Evolutionary conservation across 1,140 invertebrate species (phyloP).

Genomic region (Nephila pilipes): DNA sequence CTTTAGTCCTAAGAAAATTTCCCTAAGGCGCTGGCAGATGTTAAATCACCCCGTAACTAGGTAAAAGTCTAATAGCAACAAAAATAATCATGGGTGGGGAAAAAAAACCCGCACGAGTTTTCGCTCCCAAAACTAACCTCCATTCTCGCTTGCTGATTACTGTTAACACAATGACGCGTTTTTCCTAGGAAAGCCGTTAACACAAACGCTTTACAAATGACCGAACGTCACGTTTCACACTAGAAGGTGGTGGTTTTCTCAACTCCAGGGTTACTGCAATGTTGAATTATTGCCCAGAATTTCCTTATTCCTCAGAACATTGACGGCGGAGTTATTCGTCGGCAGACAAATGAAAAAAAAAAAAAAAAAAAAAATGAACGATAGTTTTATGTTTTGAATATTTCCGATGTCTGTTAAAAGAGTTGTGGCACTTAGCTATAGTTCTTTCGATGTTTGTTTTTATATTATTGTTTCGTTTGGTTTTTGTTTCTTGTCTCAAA

Average conservation of each 20-base stretch:
- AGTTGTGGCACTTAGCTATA: no score
- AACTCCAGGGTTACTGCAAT: conserved; percentile 25
- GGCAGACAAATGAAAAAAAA: background rate
- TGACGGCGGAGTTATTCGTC: no score
- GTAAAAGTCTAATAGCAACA: conserved; percentile 1
- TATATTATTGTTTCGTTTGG: no score
- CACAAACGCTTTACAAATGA: conserved; percentile 54
- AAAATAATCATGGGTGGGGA: background rate
- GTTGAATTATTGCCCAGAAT: conserved; percentile 18
- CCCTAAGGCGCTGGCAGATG: conserved; percentile 9
- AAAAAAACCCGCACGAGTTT: conserved; percentile 5
- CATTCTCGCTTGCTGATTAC: conserved; percentile 54
- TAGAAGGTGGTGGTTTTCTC: background rate
- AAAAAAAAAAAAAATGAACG: background rate
- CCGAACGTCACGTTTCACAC: conserved; percentile 52
- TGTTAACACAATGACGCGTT: conserved; percentile 43
- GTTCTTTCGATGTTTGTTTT: no score
- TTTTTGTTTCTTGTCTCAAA: no score
- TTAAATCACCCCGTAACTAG: conserved; percentile 29
- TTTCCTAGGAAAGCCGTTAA: conserved; percentile 62
- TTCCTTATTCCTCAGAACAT: background rate
- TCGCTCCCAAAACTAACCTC: background rate
- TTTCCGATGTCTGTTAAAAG: no score
- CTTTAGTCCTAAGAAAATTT: background rate
- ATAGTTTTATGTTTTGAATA: no score